A percentile compares a stretch with the other conserved stretches of the same genome.
These are phyloP conservation scores for Callaeas wilsoni DNA, from an alignment of 2,113 vertebrate species.

Conservation along the genomic window DNA sequence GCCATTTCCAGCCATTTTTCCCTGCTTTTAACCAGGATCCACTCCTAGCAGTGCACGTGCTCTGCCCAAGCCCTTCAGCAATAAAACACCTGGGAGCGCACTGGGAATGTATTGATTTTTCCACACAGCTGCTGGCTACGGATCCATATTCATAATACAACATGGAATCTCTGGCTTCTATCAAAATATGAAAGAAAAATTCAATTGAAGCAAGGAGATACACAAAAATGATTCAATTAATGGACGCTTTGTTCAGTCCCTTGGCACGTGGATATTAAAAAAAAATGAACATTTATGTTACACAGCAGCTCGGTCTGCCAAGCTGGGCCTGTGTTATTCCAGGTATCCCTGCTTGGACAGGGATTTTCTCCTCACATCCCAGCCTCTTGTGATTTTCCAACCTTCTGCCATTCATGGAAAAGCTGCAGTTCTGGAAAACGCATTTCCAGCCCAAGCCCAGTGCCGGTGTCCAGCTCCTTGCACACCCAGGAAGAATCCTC, in stretches of 20 bases:
- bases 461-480: background rate
- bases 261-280: background rate
- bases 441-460: background rate
- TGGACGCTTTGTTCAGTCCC: background rate
- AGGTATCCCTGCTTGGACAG: background rate
- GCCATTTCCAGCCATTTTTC: background rate
- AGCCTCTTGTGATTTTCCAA: background rate
- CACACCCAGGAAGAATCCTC: background rate
- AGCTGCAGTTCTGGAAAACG: background rate
- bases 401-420: background rate
- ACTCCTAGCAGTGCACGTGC: background rate
- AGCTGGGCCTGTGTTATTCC: background rate
- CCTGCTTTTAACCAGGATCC: background rate
- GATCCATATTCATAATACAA: background rate
- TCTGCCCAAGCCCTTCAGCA: background rate
- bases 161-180: background rate
- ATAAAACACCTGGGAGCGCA: conserved; percentile 41
- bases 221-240: background rate
- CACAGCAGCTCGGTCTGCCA: background rate
- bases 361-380: background rate
- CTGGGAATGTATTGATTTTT: conserved; percentile 34
- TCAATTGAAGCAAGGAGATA: background rate
- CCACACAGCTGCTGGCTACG: conserved; percentile 17
- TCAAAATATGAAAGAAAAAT: conserved; percentile 7
- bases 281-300: background rate